phyloP scores from a whole-genome alignment of 2,888 invertebrate genomes.

The Archips xylosteana region DNA sequence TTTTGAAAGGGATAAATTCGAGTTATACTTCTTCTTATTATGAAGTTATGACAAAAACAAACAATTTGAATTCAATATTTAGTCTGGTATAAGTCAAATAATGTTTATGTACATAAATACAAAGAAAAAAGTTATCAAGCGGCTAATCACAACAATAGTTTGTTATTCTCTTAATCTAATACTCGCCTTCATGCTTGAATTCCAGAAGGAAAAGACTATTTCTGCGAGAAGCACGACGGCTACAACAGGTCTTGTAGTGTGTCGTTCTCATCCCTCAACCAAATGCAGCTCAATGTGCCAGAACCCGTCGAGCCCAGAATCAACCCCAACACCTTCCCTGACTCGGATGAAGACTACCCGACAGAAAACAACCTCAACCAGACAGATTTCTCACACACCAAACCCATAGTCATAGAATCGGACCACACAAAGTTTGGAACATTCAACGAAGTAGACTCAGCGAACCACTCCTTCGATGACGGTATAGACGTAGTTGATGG shows the following conservation, averaged over 20 bases:
- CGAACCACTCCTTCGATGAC: constrained; percentile 79
- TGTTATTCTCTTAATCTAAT: background rate
- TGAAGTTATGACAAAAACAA: too few relatives aligned
- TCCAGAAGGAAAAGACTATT: constrained; percentile 80
- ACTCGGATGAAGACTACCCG: constrained; percentile 77
- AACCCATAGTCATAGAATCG: constrained; percentile 79
- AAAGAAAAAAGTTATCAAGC: too few relatives aligned
- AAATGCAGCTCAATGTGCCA: constrained; percentile 75
- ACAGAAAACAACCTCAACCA: constrained; percentile 80
- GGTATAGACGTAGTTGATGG: constrained; percentile 77
- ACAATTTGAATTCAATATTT: too few relatives aligned
- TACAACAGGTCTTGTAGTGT: constrained; percentile 77
- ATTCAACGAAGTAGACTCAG: constrained; percentile 70
- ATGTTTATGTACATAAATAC: too few relatives aligned
- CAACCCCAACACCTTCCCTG: constrained; percentile 68
- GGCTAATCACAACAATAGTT: too few relatives aligned
- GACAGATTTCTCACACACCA: constrained; percentile 78
- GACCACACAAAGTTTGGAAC: constrained; percentile 70
- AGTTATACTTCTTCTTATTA: too few relatives aligned
- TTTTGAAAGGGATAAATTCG: too few relatives aligned
- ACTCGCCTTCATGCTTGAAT: constrained; percentile 20
- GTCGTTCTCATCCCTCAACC: constrained; percentile 76
- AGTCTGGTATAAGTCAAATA: too few relatives aligned
- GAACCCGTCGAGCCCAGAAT: constrained; percentile 74
- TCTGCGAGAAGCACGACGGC: constrained; percentile 80